Conservation (phyloP, 1,140 invertebrate species). For the Lepidostoma basale region DNA sequence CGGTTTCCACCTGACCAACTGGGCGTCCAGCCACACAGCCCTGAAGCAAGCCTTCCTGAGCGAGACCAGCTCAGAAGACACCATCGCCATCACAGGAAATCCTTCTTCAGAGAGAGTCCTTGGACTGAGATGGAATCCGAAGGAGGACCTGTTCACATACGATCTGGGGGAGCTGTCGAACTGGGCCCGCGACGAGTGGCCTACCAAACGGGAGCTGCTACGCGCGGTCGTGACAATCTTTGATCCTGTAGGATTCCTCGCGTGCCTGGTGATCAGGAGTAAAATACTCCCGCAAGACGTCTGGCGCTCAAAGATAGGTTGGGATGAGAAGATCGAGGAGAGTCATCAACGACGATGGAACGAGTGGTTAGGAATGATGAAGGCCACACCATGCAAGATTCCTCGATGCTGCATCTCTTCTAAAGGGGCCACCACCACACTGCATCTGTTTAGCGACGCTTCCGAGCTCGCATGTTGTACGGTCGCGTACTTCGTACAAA, state of each 20-base stretch:
- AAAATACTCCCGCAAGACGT: slow-evolving; percentile 48
- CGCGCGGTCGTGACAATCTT: slow-evolving; percentile 50
- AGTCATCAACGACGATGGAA: neutral
- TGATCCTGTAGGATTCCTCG: slow-evolving; percentile 52
- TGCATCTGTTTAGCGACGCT: neutral
- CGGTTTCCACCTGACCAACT: slow-evolving; percentile 45
- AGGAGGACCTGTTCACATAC: slow-evolving; percentile 5
- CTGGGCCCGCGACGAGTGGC: slow-evolving; percentile 30
- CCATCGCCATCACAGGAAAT: too few relatives aligned
- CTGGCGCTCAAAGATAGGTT: neutral
- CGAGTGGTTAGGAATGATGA: neutral
- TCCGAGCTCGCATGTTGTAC: neutral
- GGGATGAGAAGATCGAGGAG: neutral
- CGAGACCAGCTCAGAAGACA: slow-evolving; percentile 41
- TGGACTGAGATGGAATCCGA: slow-evolving; percentile 15
- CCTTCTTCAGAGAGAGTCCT: slow-evolving; percentile 27
- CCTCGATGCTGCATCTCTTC: neutral
- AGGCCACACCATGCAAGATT: neutral
- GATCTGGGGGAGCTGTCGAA: slow-evolving; percentile 6
- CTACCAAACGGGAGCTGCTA: slow-evolving; percentile 48
- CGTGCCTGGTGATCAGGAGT: slow-evolving; percentile 49
- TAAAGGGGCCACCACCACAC: neutral
- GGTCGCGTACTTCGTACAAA: neutral
- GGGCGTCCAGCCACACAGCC: slow-evolving; percentile 44
- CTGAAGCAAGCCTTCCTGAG: slow-evolving; percentile 46